A percentile compares a stretch with the other conserved stretches of the same genome.
These are phyloP conservation scores for Trematomus loennbergii DNA, from an alignment of 2,113 vertebrate species.

Conservation along the genomic window DNA sequence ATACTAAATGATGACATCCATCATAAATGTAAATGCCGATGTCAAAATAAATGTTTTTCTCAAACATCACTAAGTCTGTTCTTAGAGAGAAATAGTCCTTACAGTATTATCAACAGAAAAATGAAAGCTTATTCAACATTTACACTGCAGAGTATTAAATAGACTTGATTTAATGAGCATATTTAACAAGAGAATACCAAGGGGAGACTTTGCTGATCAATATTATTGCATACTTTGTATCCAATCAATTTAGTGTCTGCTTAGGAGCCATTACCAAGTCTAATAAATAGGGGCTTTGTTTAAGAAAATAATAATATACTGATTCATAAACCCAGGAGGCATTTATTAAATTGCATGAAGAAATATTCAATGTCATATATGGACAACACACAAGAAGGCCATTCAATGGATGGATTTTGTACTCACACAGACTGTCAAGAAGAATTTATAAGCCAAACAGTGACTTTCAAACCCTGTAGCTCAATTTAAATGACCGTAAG, in stretches of 20 bases:
- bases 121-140: constrained; percentile 38
- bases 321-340: constrained; percentile 71
- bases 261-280: constrained; percentile 81
- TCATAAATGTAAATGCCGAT: not conserved
- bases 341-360: constrained; percentile 71
- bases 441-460: constrained; percentile 48
- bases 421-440: constrained; percentile 46
- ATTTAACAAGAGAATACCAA: constrained; percentile 75
- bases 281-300: constrained; percentile 80
- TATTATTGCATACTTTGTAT: constrained; percentile 80
- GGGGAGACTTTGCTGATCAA: constrained; percentile 76
- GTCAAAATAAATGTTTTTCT: constrained; percentile 6
- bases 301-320: constrained; percentile 77
- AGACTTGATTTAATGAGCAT: constrained; percentile 83
- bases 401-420: constrained; percentile 50
- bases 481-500: constrained; percentile 43
- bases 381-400: constrained; percentile 27
- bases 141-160: constrained; percentile 66
- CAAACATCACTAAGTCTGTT: not conserved
- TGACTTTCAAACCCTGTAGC: constrained; percentile 43
- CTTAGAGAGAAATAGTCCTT: not conserved
- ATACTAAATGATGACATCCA: not conserved
- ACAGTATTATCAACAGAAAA: constrained; percentile 30
- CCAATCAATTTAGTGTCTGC: constrained; percentile 82
- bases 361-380: constrained; percentile 48